Evolutionary conservation across 2,113 vertebrate species (phyloP).

Genomic region (Gymnarchus niloticus): DNA sequence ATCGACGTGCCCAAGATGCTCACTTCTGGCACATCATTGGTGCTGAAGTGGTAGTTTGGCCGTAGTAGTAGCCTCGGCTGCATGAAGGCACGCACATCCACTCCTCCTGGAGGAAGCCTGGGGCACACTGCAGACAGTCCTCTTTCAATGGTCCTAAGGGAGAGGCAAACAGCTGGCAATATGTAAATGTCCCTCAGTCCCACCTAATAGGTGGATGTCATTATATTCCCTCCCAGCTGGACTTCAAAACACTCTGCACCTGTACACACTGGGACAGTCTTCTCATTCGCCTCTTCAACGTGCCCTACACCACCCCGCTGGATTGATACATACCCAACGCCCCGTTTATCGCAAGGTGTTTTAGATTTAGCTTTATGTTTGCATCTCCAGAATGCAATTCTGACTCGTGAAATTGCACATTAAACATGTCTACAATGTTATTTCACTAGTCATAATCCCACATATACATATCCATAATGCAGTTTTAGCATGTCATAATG

Average conservation of each 20-base stretch:
- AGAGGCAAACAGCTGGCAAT: not conserved
- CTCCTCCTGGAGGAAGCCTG: slow-evolving; percentile 61
- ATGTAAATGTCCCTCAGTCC: not conserved
- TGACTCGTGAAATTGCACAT: too few species aligned
- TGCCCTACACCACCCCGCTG: not conserved
- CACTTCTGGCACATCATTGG: slow-evolving; percentile 80
- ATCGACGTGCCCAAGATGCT: not conserved
- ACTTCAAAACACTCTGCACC: not conserved
- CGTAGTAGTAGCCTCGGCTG: slow-evolving; percentile 68
- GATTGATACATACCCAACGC: not conserved
- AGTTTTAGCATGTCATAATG: too few species aligned
- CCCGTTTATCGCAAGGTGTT: too few species aligned
- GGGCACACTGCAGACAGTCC: slow-evolving; percentile 72
- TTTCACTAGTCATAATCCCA: too few species aligned
- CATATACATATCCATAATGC: too few species aligned
- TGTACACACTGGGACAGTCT: not conserved
- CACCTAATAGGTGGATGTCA: not conserved
- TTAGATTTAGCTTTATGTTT: too few species aligned
- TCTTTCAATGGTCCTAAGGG: slow-evolving; percentile 62
- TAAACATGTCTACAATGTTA: too few species aligned
- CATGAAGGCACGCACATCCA: slow-evolving; percentile 76
- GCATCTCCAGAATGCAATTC: too few species aligned
- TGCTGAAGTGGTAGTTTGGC: slow-evolving; percentile 60
- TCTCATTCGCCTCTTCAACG: not conserved
- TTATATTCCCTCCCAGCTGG: not conserved